These are phyloP conservation scores for Trissolcus basalis DNA, from an alignment of 1,140 invertebrate genomes.

Conservation along the genomic window DNA sequence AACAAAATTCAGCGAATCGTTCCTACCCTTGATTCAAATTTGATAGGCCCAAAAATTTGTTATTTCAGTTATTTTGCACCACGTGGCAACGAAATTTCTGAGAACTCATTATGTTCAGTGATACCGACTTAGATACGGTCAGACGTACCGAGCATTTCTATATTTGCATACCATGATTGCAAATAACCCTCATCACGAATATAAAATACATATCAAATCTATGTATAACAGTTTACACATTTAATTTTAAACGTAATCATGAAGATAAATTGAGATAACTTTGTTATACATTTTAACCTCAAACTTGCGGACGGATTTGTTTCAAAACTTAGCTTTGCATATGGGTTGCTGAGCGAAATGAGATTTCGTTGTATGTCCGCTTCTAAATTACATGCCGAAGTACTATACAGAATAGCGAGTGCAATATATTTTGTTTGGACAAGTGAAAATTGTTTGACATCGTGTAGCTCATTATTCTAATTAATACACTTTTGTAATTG, in stretches of 20 bases:
- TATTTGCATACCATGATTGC: too few species aligned
- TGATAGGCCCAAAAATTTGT: too few species aligned
- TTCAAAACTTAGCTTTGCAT: slow-evolving; percentile 10
- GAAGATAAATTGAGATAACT: slow-evolving; percentile 6
- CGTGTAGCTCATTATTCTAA: slow-evolving; percentile 16
- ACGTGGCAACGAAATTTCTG: slow-evolving; percentile 8
- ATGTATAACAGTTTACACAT: background rate
- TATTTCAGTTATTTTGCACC: too few species aligned
- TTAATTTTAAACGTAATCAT: background rate
- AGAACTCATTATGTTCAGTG: background rate
- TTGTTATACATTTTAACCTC: background rate
- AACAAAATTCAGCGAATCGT: too few species aligned
- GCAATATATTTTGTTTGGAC: slow-evolving; percentile 16
- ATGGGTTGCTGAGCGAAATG: slow-evolving; percentile 16
- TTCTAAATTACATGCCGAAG: slow-evolving; percentile 9
- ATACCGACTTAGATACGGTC: slow-evolving; percentile 7
- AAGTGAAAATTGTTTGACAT: slow-evolving; percentile 14
- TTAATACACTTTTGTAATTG: slow-evolving; percentile 3
- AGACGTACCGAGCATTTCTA: background rate
- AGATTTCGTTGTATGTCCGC: slow-evolving; percentile 15
- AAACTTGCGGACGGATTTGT: slow-evolving; percentile 10
- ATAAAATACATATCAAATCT: too few species aligned
- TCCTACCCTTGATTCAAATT: too few species aligned
- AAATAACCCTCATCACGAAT: too few species aligned
- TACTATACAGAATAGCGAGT: slow-evolving; percentile 6